These are phyloP conservation scores for Phania funesta DNA, from an alignment of 2,888 invertebrate genomes.

Conservation along the genomic window DNA sequence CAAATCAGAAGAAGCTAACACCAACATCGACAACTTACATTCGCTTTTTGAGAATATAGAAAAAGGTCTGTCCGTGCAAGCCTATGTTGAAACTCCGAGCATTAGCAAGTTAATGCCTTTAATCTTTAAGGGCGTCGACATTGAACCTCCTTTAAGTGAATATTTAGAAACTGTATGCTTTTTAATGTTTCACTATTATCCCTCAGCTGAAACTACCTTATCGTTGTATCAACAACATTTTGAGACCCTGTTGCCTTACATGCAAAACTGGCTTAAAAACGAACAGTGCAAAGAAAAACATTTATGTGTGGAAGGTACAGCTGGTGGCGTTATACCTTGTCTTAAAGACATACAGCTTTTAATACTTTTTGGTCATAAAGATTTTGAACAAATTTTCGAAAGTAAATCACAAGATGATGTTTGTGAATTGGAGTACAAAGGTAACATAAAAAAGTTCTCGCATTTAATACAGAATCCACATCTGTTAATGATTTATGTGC, in stretches of 20 bases:
- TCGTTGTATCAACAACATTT: conserved; percentile 70
- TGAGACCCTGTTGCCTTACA: conserved; percentile 69
- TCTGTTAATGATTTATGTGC: conserved; percentile 76
- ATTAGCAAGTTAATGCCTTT: conserved; percentile 78
- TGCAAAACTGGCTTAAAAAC: conserved; percentile 71
- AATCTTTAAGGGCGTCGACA: conserved; percentile 76
- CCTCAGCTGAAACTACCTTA: conserved; percentile 72
- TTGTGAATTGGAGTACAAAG: conserved; percentile 71
- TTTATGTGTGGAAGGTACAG: conserved; percentile 12
- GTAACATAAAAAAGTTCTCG: conserved; percentile 70
- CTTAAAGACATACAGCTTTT: conserved; percentile 70
- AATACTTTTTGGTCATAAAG: conserved; percentile 63
- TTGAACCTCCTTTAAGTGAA: conserved; percentile 74
- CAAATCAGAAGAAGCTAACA: conserved; percentile 63
- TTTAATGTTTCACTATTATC: conserved; percentile 77
- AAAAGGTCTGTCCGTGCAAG: conserved; percentile 77
- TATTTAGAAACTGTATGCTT: conserved; percentile 80
- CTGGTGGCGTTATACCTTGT: conserved; percentile 69
- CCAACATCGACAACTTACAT: conserved; percentile 70
- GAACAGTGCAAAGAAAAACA: neutral
- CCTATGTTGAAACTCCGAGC: conserved; percentile 75
- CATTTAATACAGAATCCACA: conserved; percentile 72
- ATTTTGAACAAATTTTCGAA: conserved; percentile 71
- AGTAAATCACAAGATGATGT: conserved; percentile 47
- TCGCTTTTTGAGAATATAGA: conserved; percentile 80